phyloP scores from a whole-genome alignment of 2,797 vertebrate genomes.

The Poeciliopsis paucimaculata region DNA sequence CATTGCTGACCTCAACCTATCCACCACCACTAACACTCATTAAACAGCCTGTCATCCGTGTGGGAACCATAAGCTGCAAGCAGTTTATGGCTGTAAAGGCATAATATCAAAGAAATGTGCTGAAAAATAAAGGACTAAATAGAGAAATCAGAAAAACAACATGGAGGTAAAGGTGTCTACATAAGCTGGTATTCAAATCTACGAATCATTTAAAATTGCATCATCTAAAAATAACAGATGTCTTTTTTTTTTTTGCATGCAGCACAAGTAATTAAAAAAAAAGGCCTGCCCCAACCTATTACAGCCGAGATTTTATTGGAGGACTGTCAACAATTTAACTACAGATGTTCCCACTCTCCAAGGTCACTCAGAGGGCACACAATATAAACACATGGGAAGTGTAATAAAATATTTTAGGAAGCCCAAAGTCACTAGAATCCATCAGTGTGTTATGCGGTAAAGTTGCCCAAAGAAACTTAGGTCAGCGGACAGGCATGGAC shows the following conservation, averaged over 20 bases:
- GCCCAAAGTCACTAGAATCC: not conserved
- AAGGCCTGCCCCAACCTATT: not conserved
- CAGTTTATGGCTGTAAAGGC: constrained; percentile 27
- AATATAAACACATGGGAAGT: not conserved
- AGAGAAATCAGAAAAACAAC: not conserved
- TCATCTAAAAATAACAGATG: not conserved
- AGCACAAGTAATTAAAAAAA: not conserved
- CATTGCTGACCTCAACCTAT: constrained; percentile 58
- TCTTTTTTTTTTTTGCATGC: not conserved
- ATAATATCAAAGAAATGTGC: not conserved
- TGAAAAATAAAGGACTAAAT: not conserved
- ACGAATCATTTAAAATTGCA: not conserved
- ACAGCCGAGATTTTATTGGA: not conserved
- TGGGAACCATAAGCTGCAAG: constrained; percentile 19
- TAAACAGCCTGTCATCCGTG: constrained; percentile 60
- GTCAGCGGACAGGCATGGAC: not conserved
- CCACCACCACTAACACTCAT: constrained; percentile 53
- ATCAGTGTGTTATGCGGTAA: not conserved
- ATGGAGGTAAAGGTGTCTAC: not conserved
- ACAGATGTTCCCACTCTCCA: not conserved
- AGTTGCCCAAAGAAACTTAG: not conserved
- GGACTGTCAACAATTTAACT: not conserved
- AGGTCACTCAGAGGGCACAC: not conserved
- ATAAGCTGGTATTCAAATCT: not conserved
- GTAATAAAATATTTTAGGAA: not conserved